phyloP scores from a whole-genome alignment of 1,140 invertebrate genomes.

The Bombus balteatus region DNA sequence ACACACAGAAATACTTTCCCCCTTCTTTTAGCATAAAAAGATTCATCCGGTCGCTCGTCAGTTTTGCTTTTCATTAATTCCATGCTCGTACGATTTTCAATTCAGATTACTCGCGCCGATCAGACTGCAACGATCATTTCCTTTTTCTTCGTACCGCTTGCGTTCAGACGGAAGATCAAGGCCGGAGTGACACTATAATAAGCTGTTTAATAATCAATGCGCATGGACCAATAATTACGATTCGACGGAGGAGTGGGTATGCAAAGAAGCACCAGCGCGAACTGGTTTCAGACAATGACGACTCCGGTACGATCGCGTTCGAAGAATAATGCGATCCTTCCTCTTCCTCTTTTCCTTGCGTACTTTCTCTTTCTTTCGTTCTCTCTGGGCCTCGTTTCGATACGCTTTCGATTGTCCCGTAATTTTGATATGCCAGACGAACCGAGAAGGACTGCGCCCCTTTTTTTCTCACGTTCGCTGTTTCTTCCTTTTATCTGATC shows the following conservation, averaged over 20 bases:
- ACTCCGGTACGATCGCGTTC: constrained; percentile 65
- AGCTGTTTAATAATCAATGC: constrained; percentile 82
- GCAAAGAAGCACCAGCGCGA: constrained; percentile 77
- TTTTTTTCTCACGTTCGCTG: constrained; percentile 74
- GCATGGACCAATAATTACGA: constrained; percentile 79
- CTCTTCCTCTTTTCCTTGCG: background rate
- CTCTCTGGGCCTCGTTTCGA: constrained; percentile 67
- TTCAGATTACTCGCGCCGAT: constrained; percentile 30
- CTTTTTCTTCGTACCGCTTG: background rate
- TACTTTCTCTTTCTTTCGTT: background rate
- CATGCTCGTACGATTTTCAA: constrained; percentile 41
- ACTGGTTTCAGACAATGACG: constrained; percentile 82
- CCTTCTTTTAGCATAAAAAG: background rate
- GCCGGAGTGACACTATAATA: constrained; percentile 70
- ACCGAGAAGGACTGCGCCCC: constrained; percentile 49
- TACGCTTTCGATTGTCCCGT: constrained; percentile 80
- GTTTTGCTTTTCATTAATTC: constrained; percentile 37
- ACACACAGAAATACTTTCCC: background rate
- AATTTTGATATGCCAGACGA: constrained; percentile 81
- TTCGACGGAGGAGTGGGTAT: constrained; percentile 77
- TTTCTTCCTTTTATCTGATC: constrained; percentile 52
- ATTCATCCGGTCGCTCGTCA: background rate
- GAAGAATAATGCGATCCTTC: constrained; percentile 63
- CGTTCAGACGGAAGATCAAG: constrained; percentile 51
- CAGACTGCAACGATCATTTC: constrained; percentile 23